phyloP scores from a whole-genome alignment of 2,888 invertebrate species.

The Dynastes hyllus region DNA sequence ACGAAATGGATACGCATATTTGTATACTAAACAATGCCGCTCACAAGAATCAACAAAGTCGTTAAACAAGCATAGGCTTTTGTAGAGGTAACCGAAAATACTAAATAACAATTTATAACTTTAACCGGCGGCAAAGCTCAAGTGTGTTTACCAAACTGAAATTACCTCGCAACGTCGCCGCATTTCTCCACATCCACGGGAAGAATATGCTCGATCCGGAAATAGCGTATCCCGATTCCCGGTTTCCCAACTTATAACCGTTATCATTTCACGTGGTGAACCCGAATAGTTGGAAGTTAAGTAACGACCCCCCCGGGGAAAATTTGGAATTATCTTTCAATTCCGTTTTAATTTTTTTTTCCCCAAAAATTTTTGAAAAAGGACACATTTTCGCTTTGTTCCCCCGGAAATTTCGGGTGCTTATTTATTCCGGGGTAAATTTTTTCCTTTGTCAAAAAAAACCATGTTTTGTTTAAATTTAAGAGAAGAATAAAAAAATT shows the following conservation, averaged over 20 bases:
- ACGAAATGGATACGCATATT: too few relatives aligned
- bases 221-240: slow-evolving; percentile 17
- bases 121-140: background rate
- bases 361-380: too few relatives aligned
- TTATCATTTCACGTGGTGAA: slow-evolving; percentile 40
- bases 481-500: too few relatives aligned
- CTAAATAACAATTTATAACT: slow-evolving; percentile 34
- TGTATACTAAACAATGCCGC: slow-evolving; percentile 1
- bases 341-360: too few relatives aligned
- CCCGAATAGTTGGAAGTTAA: slow-evolving; percentile 10
- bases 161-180: slow-evolving; percentile 12
- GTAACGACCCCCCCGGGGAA: slow-evolving; percentile 21
- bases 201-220: slow-evolving; percentile 24
- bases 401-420: too few relatives aligned
- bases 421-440: too few relatives aligned
- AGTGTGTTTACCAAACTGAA: slow-evolving; percentile 27
- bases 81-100: background rate
- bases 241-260: slow-evolving; percentile 33
- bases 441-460: too few relatives aligned
- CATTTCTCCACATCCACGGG: background rate
- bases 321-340: slow-evolving; percentile 30
- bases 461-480: too few relatives aligned
- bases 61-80: slow-evolving; percentile 1
- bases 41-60: slow-evolving; percentile 23
- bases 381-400: too few relatives aligned